Evolutionary conservation across 1,140 invertebrate genomes (phyloP).

Genomic region (Halictus rubicundus): DNA sequence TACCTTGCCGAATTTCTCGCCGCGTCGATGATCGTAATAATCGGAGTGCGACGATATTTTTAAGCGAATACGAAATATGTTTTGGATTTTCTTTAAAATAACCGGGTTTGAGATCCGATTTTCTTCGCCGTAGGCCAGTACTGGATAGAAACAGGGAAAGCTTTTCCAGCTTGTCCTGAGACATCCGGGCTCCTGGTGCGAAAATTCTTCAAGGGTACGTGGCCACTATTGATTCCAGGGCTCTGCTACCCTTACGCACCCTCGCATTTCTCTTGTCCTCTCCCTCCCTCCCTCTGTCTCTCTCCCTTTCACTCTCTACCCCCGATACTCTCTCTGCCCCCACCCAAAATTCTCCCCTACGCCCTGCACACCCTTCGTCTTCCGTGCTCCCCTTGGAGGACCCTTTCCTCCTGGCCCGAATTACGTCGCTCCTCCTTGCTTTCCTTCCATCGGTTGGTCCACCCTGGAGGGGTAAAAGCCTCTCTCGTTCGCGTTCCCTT

Average conservation of each 20-base stretch:
- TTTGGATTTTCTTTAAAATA: background rate
- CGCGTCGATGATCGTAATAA: no score
- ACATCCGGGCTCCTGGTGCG: conserved; percentile 64
- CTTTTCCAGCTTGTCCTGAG: conserved; percentile 46
- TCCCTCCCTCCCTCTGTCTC: conserved; percentile 42
- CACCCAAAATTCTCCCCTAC: conserved; percentile 34
- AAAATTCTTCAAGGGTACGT: conserved; percentile 74
- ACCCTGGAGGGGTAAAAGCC: conserved; percentile 54
- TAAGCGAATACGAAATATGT: background rate
- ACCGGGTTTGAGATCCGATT: conserved; percentile 1
- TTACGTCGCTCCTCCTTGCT: conserved; percentile 51
- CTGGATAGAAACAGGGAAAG: conserved; percentile 25
- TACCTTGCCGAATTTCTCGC: no score
- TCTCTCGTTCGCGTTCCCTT: conserved; percentile 38
- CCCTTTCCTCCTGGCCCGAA: conserved; percentile 54
- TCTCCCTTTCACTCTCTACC: conserved; percentile 30
- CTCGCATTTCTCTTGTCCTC: conserved; percentile 51
- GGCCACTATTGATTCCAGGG: conserved; percentile 73
- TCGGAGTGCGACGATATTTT: background rate
- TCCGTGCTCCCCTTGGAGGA: conserved; percentile 40
- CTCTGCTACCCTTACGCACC: conserved; percentile 67
- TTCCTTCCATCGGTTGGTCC: conserved; percentile 49
- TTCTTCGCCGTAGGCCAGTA: background rate
- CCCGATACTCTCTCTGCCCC: conserved; percentile 35
- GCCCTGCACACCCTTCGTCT: conserved; percentile 39